Base-by-base conservation (phyloP, 1,140 invertebrate genomes). In the Drosophila equinoxialis region DNA sequence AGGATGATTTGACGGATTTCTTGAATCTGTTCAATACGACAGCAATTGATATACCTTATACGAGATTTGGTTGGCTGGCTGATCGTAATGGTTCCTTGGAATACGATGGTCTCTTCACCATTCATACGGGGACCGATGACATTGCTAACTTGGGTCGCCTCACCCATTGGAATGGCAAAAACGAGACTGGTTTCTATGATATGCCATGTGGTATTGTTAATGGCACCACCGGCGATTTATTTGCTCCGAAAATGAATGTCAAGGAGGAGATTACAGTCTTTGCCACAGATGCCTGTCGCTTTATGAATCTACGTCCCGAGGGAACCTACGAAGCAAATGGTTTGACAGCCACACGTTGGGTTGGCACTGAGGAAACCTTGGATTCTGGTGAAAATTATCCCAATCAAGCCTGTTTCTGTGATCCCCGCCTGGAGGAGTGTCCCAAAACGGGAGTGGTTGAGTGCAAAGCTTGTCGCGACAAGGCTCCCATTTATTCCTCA, bases 41-140 rank as follows among this genome's bases (percentile, higher is more conserved):
- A 0, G 92, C 80, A 8, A 90, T 94, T 20, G 77, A 92, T 0
- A 93, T 96, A 65, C 96, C 96, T 0, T 96, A 93, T 82, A 93
- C 93, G 20, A 95, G 94, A 81, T 97, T 97, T 91, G 96, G 94
- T 10, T 97, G 96, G 96, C 96, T 97, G 85, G 96, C 95, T 79
- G 91, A 96, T 94, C 94, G 96, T 62, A 97, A 97, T 90, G 92
- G 92, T 8, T 95, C 96, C 0, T 85, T 93, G 13, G 93, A 93
- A 1, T 97, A 94, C 84, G 96, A 97, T 91, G 96, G 96, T 8
- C 92, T 93, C 7, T 96, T 95, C 79, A 95, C 94, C 26, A 96
- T 97, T 93, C 93, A 94, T 57, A 96, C 95, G 5, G 96, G 96
- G 17, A 92, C 90, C 6, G 89, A 92, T 23, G 94, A 95, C 79